Percentiles rank a stretch among this genome's conserved stretches.
phyloP scores from a whole-genome alignment of 2,113 vertebrate species.

The Sphaerodactylus townsendi region DNA sequence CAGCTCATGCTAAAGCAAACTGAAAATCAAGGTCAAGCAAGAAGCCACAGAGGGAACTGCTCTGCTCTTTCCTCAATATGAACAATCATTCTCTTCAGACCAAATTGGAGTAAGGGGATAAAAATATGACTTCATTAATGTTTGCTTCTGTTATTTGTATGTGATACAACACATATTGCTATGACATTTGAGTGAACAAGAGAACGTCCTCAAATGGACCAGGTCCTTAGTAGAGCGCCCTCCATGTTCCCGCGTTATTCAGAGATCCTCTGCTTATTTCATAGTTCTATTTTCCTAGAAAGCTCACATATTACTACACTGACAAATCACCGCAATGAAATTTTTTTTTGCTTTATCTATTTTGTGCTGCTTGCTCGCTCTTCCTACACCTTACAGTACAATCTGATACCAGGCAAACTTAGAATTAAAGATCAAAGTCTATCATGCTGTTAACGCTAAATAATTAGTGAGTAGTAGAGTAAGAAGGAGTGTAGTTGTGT shows the following conservation, averaged over 20 bases:
- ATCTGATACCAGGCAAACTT: not conserved
- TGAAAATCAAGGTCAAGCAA: conserved; percentile 7
- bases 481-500: not conserved
- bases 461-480: not conserved
- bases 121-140: not conserved
- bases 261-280: not conserved
- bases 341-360: not conserved
- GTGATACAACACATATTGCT: not conserved
- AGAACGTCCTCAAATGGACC: not conserved
- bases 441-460: not conserved
- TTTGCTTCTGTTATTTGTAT: not conserved
- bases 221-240: not conserved
- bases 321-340: not conserved
- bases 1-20: conserved; percentile 2
- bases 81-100: not conserved
- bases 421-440: not conserved
- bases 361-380: not conserved
- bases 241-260: not conserved
- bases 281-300: not conserved
- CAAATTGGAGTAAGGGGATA: no score
- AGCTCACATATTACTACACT: not conserved
- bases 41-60: not conserved
- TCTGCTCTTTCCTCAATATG: not conserved
- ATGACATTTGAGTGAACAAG: not conserved
- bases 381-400: not conserved